phyloP scores from a whole-genome alignment of 2,797 vertebrate species.

The Cynodonichthys magdalenae region DNA sequence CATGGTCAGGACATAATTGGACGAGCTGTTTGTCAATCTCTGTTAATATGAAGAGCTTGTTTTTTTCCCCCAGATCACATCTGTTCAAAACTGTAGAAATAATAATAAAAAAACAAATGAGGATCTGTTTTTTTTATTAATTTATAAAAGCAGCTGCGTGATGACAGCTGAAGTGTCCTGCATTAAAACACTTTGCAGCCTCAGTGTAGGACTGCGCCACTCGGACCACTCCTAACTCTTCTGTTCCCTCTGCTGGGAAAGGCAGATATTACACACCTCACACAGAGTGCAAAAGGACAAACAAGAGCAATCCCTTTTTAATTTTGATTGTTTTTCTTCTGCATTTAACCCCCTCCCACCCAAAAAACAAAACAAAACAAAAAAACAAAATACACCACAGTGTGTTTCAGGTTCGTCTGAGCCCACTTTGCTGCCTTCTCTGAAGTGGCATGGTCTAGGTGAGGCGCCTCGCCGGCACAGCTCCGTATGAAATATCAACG shows the following conservation, averaged over 20 bases:
- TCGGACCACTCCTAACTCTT: conserved; percentile 80
- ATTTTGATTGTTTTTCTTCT: neutral
- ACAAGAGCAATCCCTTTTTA: conserved; percentile 42
- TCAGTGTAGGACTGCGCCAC: conserved; percentile 68
- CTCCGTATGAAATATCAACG: conserved; percentile 82
- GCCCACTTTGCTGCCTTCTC: conserved; percentile 36
- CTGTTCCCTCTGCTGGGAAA: conserved; percentile 87
- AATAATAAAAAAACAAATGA: conserved; percentile 7
- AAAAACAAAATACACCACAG: too few species aligned
- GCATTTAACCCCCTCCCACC: conserved; percentile 18
- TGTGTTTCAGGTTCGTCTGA: conserved; percentile 13
- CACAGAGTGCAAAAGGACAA: conserved; percentile 22
- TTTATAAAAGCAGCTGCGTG: conserved; percentile 33
- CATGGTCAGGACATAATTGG: conserved; percentile 42
- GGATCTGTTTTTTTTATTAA: conserved; percentile 24
- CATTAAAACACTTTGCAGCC: conserved; percentile 64
- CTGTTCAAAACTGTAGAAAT: conserved; percentile 4
- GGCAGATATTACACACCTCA: conserved; percentile 81
- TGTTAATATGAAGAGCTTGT: neutral
- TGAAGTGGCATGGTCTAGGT: conserved; percentile 44
- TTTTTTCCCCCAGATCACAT: accelerated
- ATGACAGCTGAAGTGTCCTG: conserved; percentile 55
- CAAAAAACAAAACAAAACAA: too few species aligned
- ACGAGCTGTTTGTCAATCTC: conserved; percentile 14
- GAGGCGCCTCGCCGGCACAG: conserved; percentile 60